Evolutionary conservation across 1,140 invertebrate genomes (phyloP).

Genomic region (Pissodes strobi): DNA sequence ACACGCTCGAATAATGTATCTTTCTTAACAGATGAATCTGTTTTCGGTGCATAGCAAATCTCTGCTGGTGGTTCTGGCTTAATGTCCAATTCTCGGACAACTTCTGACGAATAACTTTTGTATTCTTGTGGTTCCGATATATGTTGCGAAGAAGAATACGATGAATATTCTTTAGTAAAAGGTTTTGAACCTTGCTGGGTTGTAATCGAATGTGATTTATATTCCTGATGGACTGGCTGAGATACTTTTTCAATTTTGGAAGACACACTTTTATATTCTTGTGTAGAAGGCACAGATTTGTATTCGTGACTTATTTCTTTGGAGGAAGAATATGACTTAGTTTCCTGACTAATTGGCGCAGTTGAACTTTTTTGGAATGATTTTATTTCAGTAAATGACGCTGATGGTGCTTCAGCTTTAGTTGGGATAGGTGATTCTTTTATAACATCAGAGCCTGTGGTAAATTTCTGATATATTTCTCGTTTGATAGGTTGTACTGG

Average conservation of each 20-base stretch:
- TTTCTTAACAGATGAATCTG: slow-evolving; percentile 55
- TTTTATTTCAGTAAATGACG: slow-evolving; percentile 43
- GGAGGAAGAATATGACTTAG: slow-evolving; percentile 36
- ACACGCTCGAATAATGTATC: slow-evolving; percentile 66
- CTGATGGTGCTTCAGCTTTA: slow-evolving; percentile 9
- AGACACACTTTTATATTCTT: slow-evolving; percentile 43
- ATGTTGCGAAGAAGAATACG: slow-evolving; percentile 33
- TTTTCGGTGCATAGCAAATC: slow-evolving; percentile 61
- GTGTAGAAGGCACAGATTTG: slow-evolving; percentile 31
- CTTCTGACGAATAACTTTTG: slow-evolving; percentile 36
- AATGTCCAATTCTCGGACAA: slow-evolving; percentile 60
- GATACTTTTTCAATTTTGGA: slow-evolving; percentile 23
- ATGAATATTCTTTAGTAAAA: slow-evolving; percentile 31
- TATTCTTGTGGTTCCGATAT: slow-evolving; percentile 38
- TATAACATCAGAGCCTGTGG: slow-evolving; percentile 25
- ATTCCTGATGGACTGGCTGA: slow-evolving; percentile 22
- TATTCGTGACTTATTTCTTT: slow-evolving; percentile 29
- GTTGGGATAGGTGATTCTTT: slow-evolving; percentile 34
- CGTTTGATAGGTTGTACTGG: slow-evolving; percentile 43
- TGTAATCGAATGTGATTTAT: not conserved
- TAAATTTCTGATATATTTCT: slow-evolving; percentile 53
- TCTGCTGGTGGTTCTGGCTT: slow-evolving; percentile 74
- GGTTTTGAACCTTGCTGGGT: slow-evolving; percentile 9
- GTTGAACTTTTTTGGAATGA: slow-evolving; percentile 34
- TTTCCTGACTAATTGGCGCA: slow-evolving; percentile 28